These are phyloP conservation scores for Adelosebastes latens DNA, from an alignment of 2,797 vertebrate genomes.

Conservation along the genomic window DNA sequence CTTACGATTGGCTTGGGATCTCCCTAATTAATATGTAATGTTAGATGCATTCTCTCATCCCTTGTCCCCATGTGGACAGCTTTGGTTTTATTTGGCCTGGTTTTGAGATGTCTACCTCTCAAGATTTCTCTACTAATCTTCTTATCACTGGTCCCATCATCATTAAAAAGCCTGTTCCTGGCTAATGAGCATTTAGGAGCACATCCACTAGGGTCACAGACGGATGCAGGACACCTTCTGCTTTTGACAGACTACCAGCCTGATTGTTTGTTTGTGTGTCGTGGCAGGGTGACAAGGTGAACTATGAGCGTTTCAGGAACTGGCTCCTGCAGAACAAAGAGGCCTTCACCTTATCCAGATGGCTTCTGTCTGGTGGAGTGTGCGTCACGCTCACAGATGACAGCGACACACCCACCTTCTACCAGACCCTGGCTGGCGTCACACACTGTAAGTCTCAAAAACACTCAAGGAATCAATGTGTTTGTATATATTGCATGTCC, in stretches of 20 bases:
- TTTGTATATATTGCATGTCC: neutral
- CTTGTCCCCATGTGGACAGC: too few relatives aligned
- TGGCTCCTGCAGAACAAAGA: slow-evolving; percentile 98
- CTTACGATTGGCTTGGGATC: too few relatives aligned
- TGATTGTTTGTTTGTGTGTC: slow-evolving; percentile 23
- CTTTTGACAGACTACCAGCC: neutral
- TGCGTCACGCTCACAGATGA: slow-evolving; percentile 98
- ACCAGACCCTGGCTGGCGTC: slow-evolving; percentile 98
- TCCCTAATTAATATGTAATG: too few relatives aligned
- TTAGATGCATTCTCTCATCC: too few relatives aligned
- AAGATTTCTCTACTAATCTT: too few relatives aligned
- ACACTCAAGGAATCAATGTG: neutral
- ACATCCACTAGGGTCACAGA: neutral
- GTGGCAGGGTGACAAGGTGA: slow-evolving; percentile 94
- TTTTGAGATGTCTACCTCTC: too few relatives aligned
- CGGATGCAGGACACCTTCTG: neutral
- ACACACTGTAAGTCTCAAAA: slow-evolving; percentile 92
- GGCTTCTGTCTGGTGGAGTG: slow-evolving; percentile 95
- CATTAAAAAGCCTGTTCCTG: neutral
- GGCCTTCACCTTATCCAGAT: slow-evolving; percentile 96
- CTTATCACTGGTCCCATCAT: neutral
- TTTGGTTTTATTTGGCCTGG: too few relatives aligned
- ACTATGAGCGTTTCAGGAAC: slow-evolving; percentile 95
- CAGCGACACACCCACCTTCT: slow-evolving; percentile 99
- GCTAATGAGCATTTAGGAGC: neutral